Conservation (phyloP, 1,140 invertebrate genomes). For the Drosophila persimilis region DNA sequence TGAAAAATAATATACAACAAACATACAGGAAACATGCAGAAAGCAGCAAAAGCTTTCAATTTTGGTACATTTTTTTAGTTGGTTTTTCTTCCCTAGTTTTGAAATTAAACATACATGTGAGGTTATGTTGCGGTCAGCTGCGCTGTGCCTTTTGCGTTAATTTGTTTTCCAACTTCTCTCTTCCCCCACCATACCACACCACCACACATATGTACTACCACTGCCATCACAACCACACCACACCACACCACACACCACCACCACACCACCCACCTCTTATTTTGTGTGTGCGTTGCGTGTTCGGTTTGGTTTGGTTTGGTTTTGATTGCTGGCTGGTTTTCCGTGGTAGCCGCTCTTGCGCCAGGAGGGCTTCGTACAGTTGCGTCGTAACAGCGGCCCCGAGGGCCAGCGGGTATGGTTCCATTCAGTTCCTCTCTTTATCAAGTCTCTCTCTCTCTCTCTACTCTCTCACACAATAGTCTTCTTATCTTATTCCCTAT, state of each 20-base stretch:
- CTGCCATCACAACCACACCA: slow-evolving; percentile 25
- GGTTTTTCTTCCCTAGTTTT: slow-evolving; percentile 13
- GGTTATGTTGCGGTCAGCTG: slow-evolving; percentile 54
- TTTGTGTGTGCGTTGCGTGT: slow-evolving; percentile 74
- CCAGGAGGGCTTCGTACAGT: slow-evolving; percentile 82
- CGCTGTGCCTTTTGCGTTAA: slow-evolving; percentile 62
- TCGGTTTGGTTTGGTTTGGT: slow-evolving; percentile 49
- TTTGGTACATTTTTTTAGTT: slow-evolving; percentile 22
- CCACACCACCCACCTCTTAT: slow-evolving; percentile 27
- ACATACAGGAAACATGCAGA: slow-evolving; percentile 3
- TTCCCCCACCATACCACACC: slow-evolving; percentile 36
- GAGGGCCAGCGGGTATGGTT: slow-evolving; percentile 82
- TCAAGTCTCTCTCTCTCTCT: slow-evolving; percentile 57
- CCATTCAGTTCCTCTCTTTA: slow-evolving; percentile 58
- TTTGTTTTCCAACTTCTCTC: slow-evolving; percentile 64
- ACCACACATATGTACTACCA: slow-evolving; percentile 18
- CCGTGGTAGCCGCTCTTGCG: slow-evolving; percentile 77
- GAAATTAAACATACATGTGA: slow-evolving; percentile 13
- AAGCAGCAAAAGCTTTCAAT: slow-evolving; percentile 31
- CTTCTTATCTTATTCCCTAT: slow-evolving; percentile 2
- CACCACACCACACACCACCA: slow-evolving; percentile 19
- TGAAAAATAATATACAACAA: slow-evolving; percentile 6
- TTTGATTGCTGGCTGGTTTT: slow-evolving; percentile 54
- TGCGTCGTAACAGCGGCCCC: slow-evolving; percentile 82
- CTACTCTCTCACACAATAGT: slow-evolving; percentile 19